Evolutionary conservation across 2,113 vertebrate species (phyloP).

Genomic region (Pipra filicauda): DNA sequence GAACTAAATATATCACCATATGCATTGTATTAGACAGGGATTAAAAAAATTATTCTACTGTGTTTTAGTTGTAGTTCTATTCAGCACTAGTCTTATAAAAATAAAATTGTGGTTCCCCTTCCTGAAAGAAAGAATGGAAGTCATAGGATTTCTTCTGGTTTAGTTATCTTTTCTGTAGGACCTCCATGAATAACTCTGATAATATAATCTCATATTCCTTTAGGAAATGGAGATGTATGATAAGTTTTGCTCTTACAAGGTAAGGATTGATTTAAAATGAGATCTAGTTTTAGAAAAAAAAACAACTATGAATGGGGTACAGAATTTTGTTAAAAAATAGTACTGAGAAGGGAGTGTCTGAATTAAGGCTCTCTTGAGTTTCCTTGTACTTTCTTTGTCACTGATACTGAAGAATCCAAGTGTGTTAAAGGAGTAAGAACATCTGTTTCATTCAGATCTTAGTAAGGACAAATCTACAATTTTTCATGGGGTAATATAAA

Average conservation of each 20-base stretch:
- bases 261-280: not conserved
- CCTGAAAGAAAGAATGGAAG: not conserved
- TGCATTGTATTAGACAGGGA: not conserved
- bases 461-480: not conserved
- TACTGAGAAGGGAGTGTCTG: not conserved
- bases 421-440: not conserved
- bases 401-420: not conserved
- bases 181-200: not conserved
- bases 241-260: not conserved
- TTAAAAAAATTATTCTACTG: not conserved
- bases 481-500: not conserved
- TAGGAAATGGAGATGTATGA: not conserved
- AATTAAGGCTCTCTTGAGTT: not conserved
- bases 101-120: not conserved
- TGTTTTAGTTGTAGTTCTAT: not conserved
- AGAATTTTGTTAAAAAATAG: not conserved
- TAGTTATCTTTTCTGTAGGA: not conserved
- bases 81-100: not conserved
- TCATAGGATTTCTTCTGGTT: not conserved
- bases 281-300: not conserved
- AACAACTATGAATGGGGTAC: not conserved
- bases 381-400: not conserved
- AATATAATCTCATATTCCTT: not conserved
- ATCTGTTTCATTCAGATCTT: not conserved
- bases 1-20: not conserved